phyloP scores from a whole-genome alignment of 2,113 vertebrate genomes.

The Strix aluco region DNA sequence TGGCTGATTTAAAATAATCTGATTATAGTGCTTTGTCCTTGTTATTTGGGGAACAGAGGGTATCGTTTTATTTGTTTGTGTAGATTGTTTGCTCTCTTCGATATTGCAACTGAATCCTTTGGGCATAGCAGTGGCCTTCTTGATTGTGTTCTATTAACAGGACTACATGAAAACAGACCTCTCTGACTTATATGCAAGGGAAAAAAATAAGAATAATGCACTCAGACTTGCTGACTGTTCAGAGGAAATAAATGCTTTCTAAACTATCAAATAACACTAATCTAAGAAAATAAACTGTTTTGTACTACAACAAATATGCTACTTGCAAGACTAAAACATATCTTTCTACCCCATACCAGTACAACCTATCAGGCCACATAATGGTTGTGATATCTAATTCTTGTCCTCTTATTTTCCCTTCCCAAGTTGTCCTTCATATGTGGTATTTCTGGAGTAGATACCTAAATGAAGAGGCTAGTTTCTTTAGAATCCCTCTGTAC shows the following conservation, averaged over 20 bases:
- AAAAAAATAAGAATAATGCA: background rate
- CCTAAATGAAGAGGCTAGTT: background rate
- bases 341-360: background rate
- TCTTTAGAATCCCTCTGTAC: background rate
- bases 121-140: background rate
- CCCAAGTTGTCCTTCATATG: background rate
- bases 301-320: background rate
- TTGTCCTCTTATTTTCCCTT: background rate
- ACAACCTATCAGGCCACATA: background rate
- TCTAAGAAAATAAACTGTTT: background rate
- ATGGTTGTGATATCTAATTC: background rate
- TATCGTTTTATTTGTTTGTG: background rate
- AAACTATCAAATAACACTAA: background rate
- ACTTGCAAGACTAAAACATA: background rate
- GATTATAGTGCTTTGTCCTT: background rate
- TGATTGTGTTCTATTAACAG: background rate
- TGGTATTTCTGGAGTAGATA: background rate
- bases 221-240: background rate
- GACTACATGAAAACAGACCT: background rate
- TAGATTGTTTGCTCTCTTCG: background rate
- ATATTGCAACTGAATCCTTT: background rate
- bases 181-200: background rate
- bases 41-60: background rate
- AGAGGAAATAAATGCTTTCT: background rate
- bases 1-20: background rate